Conservation (phyloP, 2,797 vertebrate genomes). For the Dromococcyx pavoninus region DNA sequence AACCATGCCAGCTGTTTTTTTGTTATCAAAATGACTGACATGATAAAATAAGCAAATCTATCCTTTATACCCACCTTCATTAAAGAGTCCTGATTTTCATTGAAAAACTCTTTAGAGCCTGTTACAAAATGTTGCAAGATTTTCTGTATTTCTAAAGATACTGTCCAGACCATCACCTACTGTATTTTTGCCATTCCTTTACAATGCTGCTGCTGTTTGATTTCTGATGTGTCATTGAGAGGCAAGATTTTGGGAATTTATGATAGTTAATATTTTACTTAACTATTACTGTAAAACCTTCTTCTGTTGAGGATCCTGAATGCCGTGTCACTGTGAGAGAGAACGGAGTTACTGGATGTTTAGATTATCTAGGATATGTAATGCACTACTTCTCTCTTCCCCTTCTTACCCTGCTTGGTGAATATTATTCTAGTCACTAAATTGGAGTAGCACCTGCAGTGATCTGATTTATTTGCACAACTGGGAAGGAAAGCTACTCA, state of each 20-base stretch:
- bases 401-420: background rate
- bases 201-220: background rate
- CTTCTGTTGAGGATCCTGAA: background rate
- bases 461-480: background rate
- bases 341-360: background rate
- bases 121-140: background rate
- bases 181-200: background rate
- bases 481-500: background rate
- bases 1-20: background rate
- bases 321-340: background rate
- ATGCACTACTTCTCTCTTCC: rapidly evolving
- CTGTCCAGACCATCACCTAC: background rate
- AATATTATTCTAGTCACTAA: background rate
- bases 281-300: background rate
- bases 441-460: background rate
- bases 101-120: background rate
- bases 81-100: background rate
- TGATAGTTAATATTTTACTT: background rate
- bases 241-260: background rate
- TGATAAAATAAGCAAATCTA: background rate
- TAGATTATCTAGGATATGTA: background rate
- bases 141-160: background rate
- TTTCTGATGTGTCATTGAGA: background rate
- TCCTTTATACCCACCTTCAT: background rate
- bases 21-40: background rate